Evolutionary conservation across 2,888 invertebrate species (phyloP).

Genomic region (Drosophila histrio): DNA sequence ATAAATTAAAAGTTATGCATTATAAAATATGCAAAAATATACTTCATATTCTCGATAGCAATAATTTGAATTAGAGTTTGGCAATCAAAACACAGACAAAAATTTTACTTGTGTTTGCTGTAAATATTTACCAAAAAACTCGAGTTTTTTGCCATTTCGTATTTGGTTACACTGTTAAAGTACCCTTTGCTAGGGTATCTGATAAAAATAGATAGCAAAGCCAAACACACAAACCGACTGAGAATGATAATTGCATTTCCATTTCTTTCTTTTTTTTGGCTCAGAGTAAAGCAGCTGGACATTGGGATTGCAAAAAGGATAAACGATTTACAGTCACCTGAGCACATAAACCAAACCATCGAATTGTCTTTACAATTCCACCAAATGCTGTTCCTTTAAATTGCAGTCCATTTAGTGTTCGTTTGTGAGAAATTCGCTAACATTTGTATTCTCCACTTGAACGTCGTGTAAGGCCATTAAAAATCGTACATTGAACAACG

Average conservation of each 20-base stretch:
- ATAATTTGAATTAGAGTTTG: neutral
- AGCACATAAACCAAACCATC: conserved; percentile 36
- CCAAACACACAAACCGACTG: conserved; percentile 2
- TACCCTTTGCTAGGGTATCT: no score
- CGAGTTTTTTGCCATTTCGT: no score
- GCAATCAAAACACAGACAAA: no score
- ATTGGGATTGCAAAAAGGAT: conserved; percentile 34
- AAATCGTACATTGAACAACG: conserved; percentile 17
- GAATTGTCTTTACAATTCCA: conserved; percentile 47
- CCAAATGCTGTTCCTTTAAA: conserved; percentile 31
- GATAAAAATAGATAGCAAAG: neutral
- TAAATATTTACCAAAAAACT: no score
- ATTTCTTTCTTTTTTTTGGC: conserved; percentile 30
- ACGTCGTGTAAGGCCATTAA: conserved; percentile 47
- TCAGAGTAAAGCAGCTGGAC: conserved; percentile 2
- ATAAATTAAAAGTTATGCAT: no score
- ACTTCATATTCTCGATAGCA: no score
- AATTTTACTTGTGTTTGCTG: no score
- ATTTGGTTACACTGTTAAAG: no score
- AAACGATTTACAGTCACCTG: conserved; percentile 57
- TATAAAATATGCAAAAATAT: no score
- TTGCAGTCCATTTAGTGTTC: conserved; percentile 46
- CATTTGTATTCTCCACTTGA: conserved; percentile 57
- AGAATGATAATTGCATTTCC: conserved; percentile 44
- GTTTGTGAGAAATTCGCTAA: conserved; percentile 38